Percentiles rank a stretch among this genome's conserved stretches.
Conservation (phyloP, 2,113 vertebrate genomes). For the Trachemys scripta region DNA sequence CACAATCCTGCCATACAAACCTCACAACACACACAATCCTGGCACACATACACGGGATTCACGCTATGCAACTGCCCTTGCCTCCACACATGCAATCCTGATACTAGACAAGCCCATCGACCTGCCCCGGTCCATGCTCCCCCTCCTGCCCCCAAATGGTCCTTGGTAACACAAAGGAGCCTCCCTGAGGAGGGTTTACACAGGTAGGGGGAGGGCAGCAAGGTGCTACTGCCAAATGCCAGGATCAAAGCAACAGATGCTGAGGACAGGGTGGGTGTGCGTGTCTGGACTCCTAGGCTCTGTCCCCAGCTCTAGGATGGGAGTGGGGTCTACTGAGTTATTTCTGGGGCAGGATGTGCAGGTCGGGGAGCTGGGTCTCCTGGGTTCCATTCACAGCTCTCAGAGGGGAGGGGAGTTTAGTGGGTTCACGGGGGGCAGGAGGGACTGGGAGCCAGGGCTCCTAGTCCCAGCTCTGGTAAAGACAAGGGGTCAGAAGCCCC, state of each 20-base stretch:
- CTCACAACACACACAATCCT: too few species aligned
- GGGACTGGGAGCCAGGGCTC: too few species aligned
- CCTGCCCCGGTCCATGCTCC: background rate
- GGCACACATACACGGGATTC: background rate
- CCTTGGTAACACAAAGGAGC: background rate
- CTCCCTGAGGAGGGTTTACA: background rate
- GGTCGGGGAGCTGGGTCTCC: background rate
- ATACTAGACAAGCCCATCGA: background rate
- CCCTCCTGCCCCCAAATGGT: background rate
- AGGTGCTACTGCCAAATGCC: background rate
- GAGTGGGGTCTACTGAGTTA: background rate
- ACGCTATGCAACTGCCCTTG: background rate
- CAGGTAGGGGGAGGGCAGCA: background rate
- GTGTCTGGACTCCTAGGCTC: background rate
- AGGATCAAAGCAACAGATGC: background rate
- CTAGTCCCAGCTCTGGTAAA: background rate
- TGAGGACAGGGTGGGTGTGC: background rate
- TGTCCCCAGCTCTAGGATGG: background rate
- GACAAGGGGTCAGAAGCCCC: background rate
- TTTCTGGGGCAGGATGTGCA: background rate
- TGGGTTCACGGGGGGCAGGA: too few species aligned
- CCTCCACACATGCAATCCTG: background rate
- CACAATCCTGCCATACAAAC: background rate
- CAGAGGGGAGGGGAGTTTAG: too few species aligned
- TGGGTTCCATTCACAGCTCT: too few species aligned